Evolutionary conservation across 2,888 invertebrate genomes (phyloP).

Genomic region (Polydrusus pterygomalis): DNA sequence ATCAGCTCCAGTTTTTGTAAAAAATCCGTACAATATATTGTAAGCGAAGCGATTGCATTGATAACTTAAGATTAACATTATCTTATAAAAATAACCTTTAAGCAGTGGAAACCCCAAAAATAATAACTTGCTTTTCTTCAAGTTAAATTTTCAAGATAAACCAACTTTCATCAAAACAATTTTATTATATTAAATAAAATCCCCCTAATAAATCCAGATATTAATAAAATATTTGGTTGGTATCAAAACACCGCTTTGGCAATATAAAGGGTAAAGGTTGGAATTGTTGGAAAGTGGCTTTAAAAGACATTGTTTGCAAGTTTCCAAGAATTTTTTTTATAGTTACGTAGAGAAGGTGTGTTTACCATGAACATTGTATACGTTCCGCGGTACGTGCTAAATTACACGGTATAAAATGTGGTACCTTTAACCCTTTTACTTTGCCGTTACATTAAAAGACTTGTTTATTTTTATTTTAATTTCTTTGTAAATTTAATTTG

Average conservation of each 20-base stretch:
- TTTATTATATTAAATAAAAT: conserved; percentile 24
- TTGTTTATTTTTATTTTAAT: too few relatives aligned
- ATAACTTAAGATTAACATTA: background rate
- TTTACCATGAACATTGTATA: background rate
- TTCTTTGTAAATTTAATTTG: too few relatives aligned
- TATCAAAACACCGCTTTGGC: conserved; percentile 28
- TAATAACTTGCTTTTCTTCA: conserved; percentile 8
- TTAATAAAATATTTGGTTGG: conserved; percentile 31
- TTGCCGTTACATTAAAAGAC: too few relatives aligned
- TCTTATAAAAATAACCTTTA: conserved; percentile 9
- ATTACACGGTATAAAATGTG: too few relatives aligned
- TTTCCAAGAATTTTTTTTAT: conserved; percentile 11
- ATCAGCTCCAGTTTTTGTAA: background rate
- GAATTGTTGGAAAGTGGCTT: conserved; percentile 27
- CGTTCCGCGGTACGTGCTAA: background rate
- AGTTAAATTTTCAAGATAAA: conserved; percentile 24
- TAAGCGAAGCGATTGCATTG: background rate
- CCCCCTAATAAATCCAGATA: conserved; percentile 18
- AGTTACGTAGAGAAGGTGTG: background rate
- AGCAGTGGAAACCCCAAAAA: conserved; percentile 1
- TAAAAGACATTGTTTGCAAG: conserved; percentile 17
- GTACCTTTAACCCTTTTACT: too few relatives aligned
- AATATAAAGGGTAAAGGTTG: conserved; percentile 23
- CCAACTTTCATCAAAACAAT: conserved; percentile 18
- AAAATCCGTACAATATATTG: background rate